Conservation (phyloP, 2,888 invertebrate species). For the Brachyopa scutellaris region DNA sequence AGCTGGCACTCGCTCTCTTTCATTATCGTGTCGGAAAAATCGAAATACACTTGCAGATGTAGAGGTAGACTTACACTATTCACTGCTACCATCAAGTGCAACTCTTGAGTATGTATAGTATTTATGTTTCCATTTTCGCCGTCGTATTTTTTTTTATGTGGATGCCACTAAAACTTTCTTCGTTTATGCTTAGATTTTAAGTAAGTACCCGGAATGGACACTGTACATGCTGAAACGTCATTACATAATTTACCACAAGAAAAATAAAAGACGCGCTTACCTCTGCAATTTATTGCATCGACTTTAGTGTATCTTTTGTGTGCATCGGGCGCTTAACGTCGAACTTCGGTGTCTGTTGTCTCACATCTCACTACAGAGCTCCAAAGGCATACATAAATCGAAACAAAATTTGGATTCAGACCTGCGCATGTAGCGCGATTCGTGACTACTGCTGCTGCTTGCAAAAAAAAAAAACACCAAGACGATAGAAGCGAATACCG, state of each 20-base stretch:
- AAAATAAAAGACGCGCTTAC: constrained; percentile 61
- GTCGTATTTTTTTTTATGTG: constrained; percentile 27
- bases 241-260: constrained; percentile 49
- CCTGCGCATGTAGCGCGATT: constrained; percentile 58
- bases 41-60: constrained; percentile 36
- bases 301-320: constrained; percentile 10
- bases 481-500: constrained; percentile 31
- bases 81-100: constrained; percentile 41
- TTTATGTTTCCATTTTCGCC: constrained; percentile 60
- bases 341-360: constrained; percentile 67
- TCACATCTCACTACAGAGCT: constrained; percentile 58
- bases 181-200: constrained; percentile 37
- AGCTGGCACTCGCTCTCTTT: constrained; percentile 16
- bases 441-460: constrained; percentile 63
- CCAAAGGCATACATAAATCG: constrained; percentile 58
- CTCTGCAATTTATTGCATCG: constrained; percentile 28
- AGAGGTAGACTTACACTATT: constrained; percentile 19
- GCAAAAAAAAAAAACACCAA: constrained; percentile 34
- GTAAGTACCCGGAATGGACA: constrained; percentile 32
- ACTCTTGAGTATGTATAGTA: constrained; percentile 54
- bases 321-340: constrained; percentile 51
- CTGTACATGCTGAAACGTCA: too few relatives aligned
- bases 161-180: constrained; percentile 62
- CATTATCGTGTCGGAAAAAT: constrained; percentile 32
- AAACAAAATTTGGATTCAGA: constrained; percentile 53